Conservation (phyloP, 2,888 invertebrate genomes). For the Drosophila melanosoma region DNA sequence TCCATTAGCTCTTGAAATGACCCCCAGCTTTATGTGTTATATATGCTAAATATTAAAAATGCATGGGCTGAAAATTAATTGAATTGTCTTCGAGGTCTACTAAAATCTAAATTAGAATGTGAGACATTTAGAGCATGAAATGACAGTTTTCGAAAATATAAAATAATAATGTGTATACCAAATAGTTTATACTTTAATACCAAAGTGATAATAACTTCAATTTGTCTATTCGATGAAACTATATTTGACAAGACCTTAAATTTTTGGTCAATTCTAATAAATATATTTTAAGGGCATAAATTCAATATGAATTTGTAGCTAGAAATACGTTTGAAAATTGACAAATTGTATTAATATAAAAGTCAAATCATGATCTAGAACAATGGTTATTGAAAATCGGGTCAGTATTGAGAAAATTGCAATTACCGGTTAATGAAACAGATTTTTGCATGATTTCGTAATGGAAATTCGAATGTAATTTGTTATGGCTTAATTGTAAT, state of each 20-base stretch:
- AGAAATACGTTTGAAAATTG: background rate
- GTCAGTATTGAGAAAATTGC: conserved; percentile 37
- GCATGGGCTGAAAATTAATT: background rate
- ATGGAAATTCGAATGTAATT: conserved; percentile 47
- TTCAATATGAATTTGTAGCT: background rate
- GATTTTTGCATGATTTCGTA: conserved; percentile 48
- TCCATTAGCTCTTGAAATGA: conserved; percentile 9
- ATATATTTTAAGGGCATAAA: background rate
- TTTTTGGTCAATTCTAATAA: background rate
- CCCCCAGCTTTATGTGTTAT: conserved; percentile 14
- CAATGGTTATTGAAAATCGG: background rate
- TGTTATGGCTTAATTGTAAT: conserved; percentile 55
- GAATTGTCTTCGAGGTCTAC: conserved; percentile 8
- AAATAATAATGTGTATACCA: background rate
- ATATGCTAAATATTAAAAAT: background rate
- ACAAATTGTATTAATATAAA: background rate
- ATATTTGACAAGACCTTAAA: no score
- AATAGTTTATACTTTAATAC: background rate
- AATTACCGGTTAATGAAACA: conserved; percentile 55
- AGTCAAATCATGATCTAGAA: background rate
- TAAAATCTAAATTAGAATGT: conserved; percentile 1
- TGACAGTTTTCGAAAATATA: background rate
- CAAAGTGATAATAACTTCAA: background rate
- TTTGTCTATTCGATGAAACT: no score
- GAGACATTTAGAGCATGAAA: background rate